Conservation (phyloP, 2,113 vertebrate genomes). For the Phalacrocorax brasilianus region DNA sequence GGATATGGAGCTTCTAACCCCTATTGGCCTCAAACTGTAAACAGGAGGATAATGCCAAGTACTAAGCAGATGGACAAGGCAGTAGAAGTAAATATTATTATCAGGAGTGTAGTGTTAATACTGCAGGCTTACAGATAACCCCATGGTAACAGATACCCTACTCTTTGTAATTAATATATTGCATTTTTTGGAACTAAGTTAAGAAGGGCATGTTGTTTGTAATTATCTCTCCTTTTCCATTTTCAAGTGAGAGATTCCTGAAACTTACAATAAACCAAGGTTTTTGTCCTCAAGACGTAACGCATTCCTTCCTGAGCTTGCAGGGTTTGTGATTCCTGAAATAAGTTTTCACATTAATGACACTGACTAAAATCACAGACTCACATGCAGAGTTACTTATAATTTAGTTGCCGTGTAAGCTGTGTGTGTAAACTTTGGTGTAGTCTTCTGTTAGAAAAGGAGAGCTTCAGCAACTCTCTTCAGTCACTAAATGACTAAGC, state of each 20-base stretch:
- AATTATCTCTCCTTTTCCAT: neutral
- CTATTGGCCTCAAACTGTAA: neutral
- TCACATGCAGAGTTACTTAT: neutral
- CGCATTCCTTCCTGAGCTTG: neutral
- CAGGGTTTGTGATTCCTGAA: neutral
- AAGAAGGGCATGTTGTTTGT: neutral
- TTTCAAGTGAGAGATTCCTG: neutral
- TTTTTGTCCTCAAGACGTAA: neutral
- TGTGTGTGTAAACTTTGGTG: neutral
- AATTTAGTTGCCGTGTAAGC: neutral
- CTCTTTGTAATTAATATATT: neutral
- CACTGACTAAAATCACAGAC: neutral
- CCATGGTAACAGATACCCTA: neutral
- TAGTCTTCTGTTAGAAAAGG: neutral
- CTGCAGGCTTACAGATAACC: neutral
- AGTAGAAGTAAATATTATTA: neutral
- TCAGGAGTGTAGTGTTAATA: neutral
- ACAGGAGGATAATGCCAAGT: neutral
- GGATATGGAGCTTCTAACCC: neutral
- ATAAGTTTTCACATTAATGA: neutral
- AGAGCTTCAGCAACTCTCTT: neutral
- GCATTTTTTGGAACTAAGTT: neutral
- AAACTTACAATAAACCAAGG: neutral
- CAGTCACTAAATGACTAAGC: neutral
- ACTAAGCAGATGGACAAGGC: neutral